A percentile compares a stretch with the other conserved stretches of the same genome.
These are phyloP conservation scores for Metaphire vulgaris DNA, from an alignment of 1,140 invertebrate genomes.

Conservation along the genomic window DNA sequence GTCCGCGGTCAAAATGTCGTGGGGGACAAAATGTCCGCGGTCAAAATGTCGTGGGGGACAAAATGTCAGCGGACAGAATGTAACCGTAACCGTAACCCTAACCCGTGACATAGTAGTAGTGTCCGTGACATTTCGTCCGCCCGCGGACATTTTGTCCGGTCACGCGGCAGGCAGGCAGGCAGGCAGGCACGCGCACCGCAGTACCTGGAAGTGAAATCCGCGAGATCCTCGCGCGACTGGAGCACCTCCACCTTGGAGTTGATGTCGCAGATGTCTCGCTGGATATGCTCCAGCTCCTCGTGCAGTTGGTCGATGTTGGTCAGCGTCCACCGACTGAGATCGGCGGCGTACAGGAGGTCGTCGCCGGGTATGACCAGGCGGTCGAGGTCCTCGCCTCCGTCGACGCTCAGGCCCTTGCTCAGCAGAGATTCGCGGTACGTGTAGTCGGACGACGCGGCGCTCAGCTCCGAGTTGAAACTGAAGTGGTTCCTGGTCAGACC, in stretches of 20 bases:
- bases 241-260: not conserved
- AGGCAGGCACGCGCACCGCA: too few species aligned
- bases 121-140: too few species aligned
- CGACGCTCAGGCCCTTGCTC: conserved; percentile 18
- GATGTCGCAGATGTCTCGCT: not conserved
- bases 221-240: not conserved
- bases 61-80: too few species aligned
- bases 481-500: not conserved
- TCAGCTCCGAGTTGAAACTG: not conserved
- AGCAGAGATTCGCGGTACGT: conserved; percentile 14
- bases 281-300: not conserved
- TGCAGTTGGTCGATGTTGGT: not conserved
- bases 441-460: not conserved
- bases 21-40: too few species aligned
- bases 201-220: not conserved
- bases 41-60: too few species aligned
- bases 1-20: too few species aligned
- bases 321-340: not conserved
- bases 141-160: too few species aligned
- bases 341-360: not conserved
- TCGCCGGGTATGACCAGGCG: not conserved
- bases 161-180: too few species aligned
- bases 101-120: too few species aligned
- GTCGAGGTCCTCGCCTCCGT: conserved; percentile 10
- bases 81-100: too few species aligned